phyloP scores from a whole-genome alignment of 2,888 invertebrate species.

The Tricholauxania praeusta region DNA sequence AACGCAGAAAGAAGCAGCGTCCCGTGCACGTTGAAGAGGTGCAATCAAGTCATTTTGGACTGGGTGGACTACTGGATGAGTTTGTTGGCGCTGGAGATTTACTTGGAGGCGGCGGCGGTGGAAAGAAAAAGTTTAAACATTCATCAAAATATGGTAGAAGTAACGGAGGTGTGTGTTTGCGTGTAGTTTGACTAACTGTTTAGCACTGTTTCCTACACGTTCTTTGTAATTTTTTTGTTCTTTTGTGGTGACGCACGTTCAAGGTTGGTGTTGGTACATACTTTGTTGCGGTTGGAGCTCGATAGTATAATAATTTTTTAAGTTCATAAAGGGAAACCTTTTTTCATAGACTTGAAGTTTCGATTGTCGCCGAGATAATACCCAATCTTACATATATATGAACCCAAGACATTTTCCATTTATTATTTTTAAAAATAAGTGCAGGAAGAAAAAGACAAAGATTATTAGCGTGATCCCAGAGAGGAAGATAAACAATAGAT shows the following conservation, averaged over 20 bases:
- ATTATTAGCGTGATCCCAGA: too few species aligned
- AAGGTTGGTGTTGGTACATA: background rate
- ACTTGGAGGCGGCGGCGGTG: conserved; percentile 46
- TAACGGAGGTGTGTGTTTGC: conserved; percentile 67
- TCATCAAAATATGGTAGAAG: conserved; percentile 68
- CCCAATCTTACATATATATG: too few species aligned
- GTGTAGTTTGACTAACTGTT: conserved; percentile 62
- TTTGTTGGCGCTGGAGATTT: conserved; percentile 51
- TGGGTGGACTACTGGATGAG: conserved; percentile 57
- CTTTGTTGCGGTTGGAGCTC: background rate
- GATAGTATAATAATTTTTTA: too few species aligned
- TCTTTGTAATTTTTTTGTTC: background rate
- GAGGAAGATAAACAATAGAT: too few species aligned
- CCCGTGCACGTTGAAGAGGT: conserved; percentile 49
- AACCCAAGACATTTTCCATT: too few species aligned
- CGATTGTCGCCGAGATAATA: too few species aligned
- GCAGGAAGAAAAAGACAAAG: too few species aligned
- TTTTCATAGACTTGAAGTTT: too few species aligned
- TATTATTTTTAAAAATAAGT: too few species aligned
- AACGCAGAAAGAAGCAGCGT: conserved; percentile 59
- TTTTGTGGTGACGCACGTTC: background rate
- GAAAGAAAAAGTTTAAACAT: conserved; percentile 61
- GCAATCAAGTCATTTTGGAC: conserved; percentile 51
- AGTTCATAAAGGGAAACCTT: too few species aligned
- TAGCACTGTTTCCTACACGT: conserved; percentile 60